Percentiles rank a stretch among this genome's conserved stretches.
These are phyloP conservation scores for Brachypteracias leptosomus DNA, from an alignment of 2,113 vertebrate genomes.

Conservation along the genomic window DNA sequence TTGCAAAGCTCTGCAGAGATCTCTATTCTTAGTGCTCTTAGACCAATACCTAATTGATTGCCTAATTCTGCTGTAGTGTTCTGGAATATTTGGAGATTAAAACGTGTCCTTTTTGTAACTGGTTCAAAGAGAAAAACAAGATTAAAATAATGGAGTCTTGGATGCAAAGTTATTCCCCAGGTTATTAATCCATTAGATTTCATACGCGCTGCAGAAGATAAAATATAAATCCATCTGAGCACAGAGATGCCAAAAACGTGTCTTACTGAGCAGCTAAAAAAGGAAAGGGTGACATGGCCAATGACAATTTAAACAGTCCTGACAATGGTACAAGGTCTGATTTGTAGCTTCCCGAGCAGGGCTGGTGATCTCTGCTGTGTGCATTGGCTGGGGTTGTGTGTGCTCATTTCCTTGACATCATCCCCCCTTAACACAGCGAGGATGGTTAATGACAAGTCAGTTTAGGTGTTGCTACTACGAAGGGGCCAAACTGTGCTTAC, in stretches of 20 bases:
- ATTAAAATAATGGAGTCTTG: constrained; percentile 45
- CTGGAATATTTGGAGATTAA: constrained; percentile 22
- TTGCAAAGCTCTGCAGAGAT: neutral
- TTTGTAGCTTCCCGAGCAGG: constrained; percentile 16
- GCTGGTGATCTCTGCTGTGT: neutral
- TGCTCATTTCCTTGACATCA: neutral
- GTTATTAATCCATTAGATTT: constrained; percentile 37
- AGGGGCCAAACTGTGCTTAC: neutral
- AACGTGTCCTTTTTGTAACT: constrained; percentile 18
- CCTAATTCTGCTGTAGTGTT: neutral
- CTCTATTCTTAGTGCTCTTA: constrained; percentile 39
- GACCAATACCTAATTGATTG: constrained; percentile 24
- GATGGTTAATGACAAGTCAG: neutral
- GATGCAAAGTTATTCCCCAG: constrained; percentile 33
- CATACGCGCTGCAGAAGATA: neutral
- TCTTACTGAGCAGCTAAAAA: constrained; percentile 12
- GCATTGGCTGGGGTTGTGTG: neutral
- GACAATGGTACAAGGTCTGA: neutral
- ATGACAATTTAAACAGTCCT: constrained; percentile 17
- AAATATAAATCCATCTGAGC: neutral
- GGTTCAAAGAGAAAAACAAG: constrained; percentile 51
- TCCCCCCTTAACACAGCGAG: neutral
- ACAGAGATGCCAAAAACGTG: neutral
- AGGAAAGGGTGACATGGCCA: neutral
- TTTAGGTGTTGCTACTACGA: neutral